Evolutionary conservation across 2,888 invertebrate species (phyloP).

Genomic region (Macropis europaea): DNA sequence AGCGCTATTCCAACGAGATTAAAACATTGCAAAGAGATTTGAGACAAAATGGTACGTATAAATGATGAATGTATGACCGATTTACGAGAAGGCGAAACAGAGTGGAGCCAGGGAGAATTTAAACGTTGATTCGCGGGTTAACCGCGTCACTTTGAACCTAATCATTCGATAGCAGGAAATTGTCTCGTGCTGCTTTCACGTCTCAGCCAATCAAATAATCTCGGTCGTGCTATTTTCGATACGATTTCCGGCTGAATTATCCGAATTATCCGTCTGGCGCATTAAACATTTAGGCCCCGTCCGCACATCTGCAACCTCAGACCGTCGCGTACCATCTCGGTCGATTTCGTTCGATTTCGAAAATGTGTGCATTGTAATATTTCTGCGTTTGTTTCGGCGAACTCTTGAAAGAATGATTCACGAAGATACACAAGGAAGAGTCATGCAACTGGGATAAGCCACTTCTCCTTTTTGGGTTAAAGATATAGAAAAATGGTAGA

Average conservation of each 20-base stretch:
- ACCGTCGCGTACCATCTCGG: slow-evolving; percentile 34
- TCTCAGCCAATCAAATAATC: slow-evolving; percentile 58
- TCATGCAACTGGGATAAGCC: too few relatives aligned
- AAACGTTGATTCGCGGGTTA: neutral
- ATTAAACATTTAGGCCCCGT: slow-evolving; percentile 68
- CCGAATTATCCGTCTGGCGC: slow-evolving; percentile 68
- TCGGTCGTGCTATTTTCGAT: slow-evolving; percentile 62
- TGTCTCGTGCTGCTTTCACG: slow-evolving; percentile 48
- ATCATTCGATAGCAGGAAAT: slow-evolving; percentile 46
- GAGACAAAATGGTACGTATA: too few relatives aligned
- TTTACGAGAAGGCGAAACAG: neutral
- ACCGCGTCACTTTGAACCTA: slow-evolving; percentile 29
- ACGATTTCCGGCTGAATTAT: slow-evolving; percentile 62
- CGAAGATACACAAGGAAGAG: too few relatives aligned
- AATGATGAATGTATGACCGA: neutral
- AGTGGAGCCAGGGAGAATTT: neutral
- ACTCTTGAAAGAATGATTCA: neutral
- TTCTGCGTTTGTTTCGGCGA: neutral
- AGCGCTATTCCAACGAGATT: too few relatives aligned
- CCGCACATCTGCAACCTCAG: slow-evolving; percentile 56
- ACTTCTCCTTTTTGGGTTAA: too few relatives aligned
- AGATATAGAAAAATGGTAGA: too few relatives aligned
- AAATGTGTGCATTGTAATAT: neutral
- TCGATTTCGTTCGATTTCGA: slow-evolving; percentile 46
- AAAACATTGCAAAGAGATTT: too few relatives aligned